Percentiles rank a stretch among this genome's conserved stretches.
These are phyloP conservation scores for Apodemia mormo DNA, from an alignment of 2,888 invertebrate genomes.

Conservation along the genomic window DNA sequence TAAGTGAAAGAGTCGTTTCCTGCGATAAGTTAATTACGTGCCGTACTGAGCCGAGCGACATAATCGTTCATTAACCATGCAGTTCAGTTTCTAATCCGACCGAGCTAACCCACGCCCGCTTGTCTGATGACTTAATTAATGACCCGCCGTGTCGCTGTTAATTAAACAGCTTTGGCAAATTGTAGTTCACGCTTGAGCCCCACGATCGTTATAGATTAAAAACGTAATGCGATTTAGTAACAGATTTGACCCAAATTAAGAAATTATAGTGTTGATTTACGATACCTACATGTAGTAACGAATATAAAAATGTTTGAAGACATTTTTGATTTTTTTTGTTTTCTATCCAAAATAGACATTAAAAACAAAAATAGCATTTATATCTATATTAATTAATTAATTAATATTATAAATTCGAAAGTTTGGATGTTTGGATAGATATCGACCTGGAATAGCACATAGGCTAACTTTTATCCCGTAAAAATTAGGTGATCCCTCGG, in stretches of 20 bases:
- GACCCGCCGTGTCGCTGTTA: slow-evolving; percentile 74
- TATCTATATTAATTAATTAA: too few species aligned
- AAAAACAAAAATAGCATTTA: too few species aligned
- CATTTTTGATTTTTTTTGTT: too few species aligned
- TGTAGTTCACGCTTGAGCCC: slow-evolving; percentile 62
- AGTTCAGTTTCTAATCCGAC: slow-evolving; percentile 64
- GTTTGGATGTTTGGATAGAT: too few species aligned
- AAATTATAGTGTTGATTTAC: not conserved
- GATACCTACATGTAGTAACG: not conserved
- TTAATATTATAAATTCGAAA: too few species aligned
- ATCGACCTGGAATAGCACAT: too few species aligned
- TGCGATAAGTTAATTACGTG: slow-evolving; percentile 39
- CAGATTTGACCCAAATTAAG: slow-evolving; percentile 7
- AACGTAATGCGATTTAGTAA: slow-evolving; percentile 41
- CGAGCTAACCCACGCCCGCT: slow-evolving; percentile 61
- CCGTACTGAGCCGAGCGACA: slow-evolving; percentile 43
- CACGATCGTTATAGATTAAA: slow-evolving; percentile 67
- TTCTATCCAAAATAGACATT: too few species aligned
- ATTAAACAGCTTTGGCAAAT: slow-evolving; percentile 77
- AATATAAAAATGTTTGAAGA: too few species aligned
- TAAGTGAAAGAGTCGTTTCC: slow-evolving; percentile 33
- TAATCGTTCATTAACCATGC: slow-evolving; percentile 63
- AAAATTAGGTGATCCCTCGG: too few species aligned
- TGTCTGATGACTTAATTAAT: slow-evolving; percentile 80
- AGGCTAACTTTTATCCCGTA: too few species aligned